Conservation (phyloP, 2,113 vertebrate genomes). For the Sphyrna mokarran region DNA sequence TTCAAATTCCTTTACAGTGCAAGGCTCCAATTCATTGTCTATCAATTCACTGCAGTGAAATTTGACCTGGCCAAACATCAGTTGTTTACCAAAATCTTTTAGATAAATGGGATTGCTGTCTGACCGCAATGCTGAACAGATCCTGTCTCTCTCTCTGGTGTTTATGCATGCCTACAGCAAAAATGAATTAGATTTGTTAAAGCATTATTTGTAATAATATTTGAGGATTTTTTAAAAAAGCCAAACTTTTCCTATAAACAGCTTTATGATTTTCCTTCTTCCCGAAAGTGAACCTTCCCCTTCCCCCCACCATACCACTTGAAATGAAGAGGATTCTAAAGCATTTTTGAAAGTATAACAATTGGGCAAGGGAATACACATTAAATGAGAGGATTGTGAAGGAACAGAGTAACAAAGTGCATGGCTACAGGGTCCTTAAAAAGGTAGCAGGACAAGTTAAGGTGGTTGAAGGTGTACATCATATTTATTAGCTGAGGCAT, state of each 20-base stretch:
- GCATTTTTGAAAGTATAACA: background rate
- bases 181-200: constrained; percentile 30
- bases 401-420: background rate
- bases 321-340: background rate
- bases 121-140: background rate
- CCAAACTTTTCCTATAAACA: background rate
- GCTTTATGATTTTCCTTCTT: background rate
- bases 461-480: background rate
- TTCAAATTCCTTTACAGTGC: background rate
- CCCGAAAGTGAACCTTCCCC: background rate
- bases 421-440: background rate
- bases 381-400: background rate
- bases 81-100: background rate
- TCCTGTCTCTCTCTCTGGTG: background rate
- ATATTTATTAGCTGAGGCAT: background rate
- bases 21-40: background rate
- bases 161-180: background rate
- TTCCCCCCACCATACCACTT: background rate
- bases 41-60: background rate
- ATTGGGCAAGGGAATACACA: background rate
- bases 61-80: background rate
- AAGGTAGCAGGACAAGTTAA: background rate
- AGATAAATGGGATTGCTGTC: background rate
- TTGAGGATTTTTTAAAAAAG: background rate
- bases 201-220: background rate